A percentile compares a stretch with the other conserved stretches of the same genome.
Conservation (phyloP, 1,140 invertebrate genomes). For the Colletes gigas region DNA sequence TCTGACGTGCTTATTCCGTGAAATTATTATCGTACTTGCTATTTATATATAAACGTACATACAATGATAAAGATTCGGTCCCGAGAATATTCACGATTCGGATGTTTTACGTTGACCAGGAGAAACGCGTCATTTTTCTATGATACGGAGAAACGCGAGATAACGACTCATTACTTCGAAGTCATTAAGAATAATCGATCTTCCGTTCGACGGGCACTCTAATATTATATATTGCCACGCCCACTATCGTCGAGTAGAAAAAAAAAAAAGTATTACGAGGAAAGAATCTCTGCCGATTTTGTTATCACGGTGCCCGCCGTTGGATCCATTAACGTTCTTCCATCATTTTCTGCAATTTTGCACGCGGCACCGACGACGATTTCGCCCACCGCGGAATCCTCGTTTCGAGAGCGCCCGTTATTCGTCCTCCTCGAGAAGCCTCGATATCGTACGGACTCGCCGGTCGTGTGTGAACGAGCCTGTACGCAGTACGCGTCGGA, state of each 20-base stretch:
- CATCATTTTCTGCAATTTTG: conserved; percentile 48
- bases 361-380: conserved; percentile 43
- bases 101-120: too few species aligned
- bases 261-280: not conserved
- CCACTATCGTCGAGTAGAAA: conserved; percentile 3
- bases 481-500: conserved; percentile 55
- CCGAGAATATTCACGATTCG: too few species aligned
- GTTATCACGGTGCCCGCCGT: conserved; percentile 8
- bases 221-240: conserved; percentile 26
- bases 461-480: conserved; percentile 56
- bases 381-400: conserved; percentile 54
- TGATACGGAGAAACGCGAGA: too few species aligned
- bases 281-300: conserved; percentile 1
- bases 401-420: conserved; percentile 58
- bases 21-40: not conserved
- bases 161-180: not conserved
- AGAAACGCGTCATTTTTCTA: not conserved
- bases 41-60: not conserved
- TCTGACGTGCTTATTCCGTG: not conserved
- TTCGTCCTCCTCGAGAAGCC: conserved; percentile 63
- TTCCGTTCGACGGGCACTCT: too few species aligned
- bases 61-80: too few species aligned
- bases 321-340: conserved; percentile 42
- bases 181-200: not conserved
- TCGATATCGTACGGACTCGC: conserved; percentile 46